A percentile compares a stretch with the other conserved stretches of the same genome.
Evolutionary conservation across 2,113 vertebrate genomes (phyloP).

Genomic region (Fukomys damarensis): DNA sequence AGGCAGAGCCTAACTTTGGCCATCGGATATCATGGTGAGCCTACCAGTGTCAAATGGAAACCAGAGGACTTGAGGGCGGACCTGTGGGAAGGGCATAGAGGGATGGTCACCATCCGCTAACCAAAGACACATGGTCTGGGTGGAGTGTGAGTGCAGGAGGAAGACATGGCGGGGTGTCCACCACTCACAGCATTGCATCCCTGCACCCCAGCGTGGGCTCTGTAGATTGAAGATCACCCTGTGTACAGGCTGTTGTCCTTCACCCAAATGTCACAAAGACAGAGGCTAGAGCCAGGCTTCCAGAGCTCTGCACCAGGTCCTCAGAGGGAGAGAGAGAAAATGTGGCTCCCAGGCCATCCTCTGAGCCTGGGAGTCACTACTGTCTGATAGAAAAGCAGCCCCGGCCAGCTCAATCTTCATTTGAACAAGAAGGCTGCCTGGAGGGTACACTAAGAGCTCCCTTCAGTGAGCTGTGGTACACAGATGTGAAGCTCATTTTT

Average conservation of each 20-base stretch:
- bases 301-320: not conserved
- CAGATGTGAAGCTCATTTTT: not conserved
- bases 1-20: not conserved
- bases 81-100: not conserved
- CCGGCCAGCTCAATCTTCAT: too few species aligned
- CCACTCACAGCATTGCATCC: fast-evolving
- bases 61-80: not conserved
- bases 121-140: not conserved
- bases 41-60: not conserved
- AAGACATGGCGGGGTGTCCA: not conserved
- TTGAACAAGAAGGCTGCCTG: not conserved
- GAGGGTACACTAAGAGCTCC: not conserved
- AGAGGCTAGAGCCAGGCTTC: not conserved
- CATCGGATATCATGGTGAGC: not conserved
- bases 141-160: not conserved
- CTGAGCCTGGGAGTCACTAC: not conserved
- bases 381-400: not conserved
- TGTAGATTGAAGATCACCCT: not conserved
- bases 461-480: not conserved
- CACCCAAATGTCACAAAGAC: not conserved
- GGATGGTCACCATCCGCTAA: not conserved
- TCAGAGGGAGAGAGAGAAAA: not conserved
- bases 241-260: not conserved
- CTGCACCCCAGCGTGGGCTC: not conserved
- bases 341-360: too few species aligned